A percentile compares a stretch with the other conserved stretches of the same genome.
Evolutionary conservation across 2,888 invertebrate genomes (phyloP).

Genomic region (Octonoba sinensis): DNA sequence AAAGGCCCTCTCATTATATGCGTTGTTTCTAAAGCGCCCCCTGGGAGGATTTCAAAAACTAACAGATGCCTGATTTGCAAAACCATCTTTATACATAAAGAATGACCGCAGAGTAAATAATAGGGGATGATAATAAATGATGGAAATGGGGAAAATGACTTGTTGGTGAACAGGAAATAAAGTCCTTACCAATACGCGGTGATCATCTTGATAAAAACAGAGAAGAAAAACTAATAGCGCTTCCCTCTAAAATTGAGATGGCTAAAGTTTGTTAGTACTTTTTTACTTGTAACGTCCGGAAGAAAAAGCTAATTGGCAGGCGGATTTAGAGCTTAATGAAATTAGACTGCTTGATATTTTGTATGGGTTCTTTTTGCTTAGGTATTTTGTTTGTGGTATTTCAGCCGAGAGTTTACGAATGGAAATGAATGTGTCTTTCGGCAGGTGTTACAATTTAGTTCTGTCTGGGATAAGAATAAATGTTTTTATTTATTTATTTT

Average conservation of each 20-base stretch:
- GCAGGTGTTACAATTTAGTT: too few relatives aligned
- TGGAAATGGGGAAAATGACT: slow-evolving; percentile 25
- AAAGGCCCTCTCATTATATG: slow-evolving; percentile 27
- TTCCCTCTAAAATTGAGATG: slow-evolving; percentile 4
- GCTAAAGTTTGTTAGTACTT: slow-evolving; percentile 21
- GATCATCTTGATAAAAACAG: slow-evolving; percentile 1
- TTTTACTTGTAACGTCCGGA: not conserved
- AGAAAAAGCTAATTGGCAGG: too few relatives aligned
- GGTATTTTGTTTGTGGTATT: too few relatives aligned
- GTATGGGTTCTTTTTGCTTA: too few relatives aligned
- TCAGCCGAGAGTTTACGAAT: too few relatives aligned
- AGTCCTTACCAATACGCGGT: not conserved
- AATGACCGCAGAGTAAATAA: slow-evolving; percentile 33
- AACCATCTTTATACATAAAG: slow-evolving; percentile 4
- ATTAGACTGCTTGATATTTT: too few relatives aligned
- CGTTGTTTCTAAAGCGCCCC: slow-evolving; percentile 34
- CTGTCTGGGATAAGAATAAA: too few relatives aligned
- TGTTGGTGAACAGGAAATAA: slow-evolving; percentile 30
- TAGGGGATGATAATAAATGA: slow-evolving; percentile 40
- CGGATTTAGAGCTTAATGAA: too few relatives aligned
- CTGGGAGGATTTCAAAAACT: slow-evolving; percentile 9
- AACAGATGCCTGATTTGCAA: slow-evolving; percentile 31
- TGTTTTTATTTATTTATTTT: too few relatives aligned
- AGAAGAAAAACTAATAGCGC: not conserved
- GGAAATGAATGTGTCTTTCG: too few relatives aligned